Percentiles rank a stretch among this genome's conserved stretches.
These are phyloP conservation scores for Patella caerulea DNA, from an alignment of 2,888 invertebrate genomes.

Conservation along the genomic window DNA sequence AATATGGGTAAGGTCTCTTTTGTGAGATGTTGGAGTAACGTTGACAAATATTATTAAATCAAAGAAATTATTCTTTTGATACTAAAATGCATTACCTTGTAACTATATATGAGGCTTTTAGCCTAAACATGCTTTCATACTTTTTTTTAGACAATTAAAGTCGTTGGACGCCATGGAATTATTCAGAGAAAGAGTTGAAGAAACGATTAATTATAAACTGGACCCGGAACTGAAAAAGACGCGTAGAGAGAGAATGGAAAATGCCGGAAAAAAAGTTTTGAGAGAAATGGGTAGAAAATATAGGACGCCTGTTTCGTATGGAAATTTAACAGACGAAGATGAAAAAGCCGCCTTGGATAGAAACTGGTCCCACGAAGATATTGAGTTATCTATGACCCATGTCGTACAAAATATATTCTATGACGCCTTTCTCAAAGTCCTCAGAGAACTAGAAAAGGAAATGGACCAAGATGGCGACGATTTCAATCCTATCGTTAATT, in stretches of 20 bases:
- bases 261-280: background rate
- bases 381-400: background rate
- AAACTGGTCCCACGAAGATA: background rate
- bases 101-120: no score
- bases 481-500: background rate
- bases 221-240: background rate
- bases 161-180: background rate
- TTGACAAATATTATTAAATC: no score
- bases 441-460: background rate
- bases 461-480: slow-evolving; percentile 1
- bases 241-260: background rate
- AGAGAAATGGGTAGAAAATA: background rate
- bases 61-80: no score
- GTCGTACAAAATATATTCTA: background rate
- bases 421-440: background rate
- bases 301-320: background rate
- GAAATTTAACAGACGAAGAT: background rate
- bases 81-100: no score
- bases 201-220: background rate
- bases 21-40: no score
- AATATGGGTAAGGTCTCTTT: no score
- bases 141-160: no score
- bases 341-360: background rate
- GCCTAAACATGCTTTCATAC: no score
- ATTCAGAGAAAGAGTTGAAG: background rate